These are phyloP conservation scores for Aethes cnicana DNA, from an alignment of 2,888 invertebrate species.

Conservation along the genomic window DNA sequence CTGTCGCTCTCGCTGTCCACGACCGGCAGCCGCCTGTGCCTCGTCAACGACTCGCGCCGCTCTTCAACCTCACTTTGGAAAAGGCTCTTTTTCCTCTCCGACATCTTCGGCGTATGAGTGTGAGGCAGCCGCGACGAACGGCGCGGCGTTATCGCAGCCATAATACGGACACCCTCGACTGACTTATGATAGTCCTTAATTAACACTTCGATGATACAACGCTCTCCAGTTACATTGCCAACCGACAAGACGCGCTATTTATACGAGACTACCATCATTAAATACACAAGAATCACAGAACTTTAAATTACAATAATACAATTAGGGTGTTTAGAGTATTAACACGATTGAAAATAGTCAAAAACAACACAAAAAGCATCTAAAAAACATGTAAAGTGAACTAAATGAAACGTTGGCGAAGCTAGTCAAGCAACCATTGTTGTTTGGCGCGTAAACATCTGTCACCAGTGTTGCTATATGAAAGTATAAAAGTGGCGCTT, in stretches of 20 bases:
- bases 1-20: constrained; percentile 75
- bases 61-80: constrained; percentile 70
- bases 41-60: constrained; percentile 63
- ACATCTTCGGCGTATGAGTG: constrained; percentile 81
- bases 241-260: constrained; percentile 9
- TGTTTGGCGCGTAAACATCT: constrained; percentile 82
- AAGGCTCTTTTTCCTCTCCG: constrained; percentile 84
- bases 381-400: constrained; percentile 45
- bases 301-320: constrained; percentile 18
- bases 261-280: constrained; percentile 6
- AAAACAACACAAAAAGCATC: constrained; percentile 36
- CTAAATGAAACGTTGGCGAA: constrained; percentile 49
- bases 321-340: constrained; percentile 30
- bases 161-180: constrained; percentile 42
- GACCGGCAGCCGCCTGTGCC: constrained; percentile 67
- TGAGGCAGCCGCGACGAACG: constrained; percentile 64
- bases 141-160: constrained; percentile 70
- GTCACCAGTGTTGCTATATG: constrained; percentile 54
- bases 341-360: constrained; percentile 33
- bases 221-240: constrained; percentile 38
- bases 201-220: constrained; percentile 38
- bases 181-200: constrained; percentile 32
- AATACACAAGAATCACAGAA: constrained; percentile 27
- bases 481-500: background rate
- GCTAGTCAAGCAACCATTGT: constrained; percentile 58